Evolutionary conservation across 1,140 invertebrate genomes (phyloP).

Genomic region (Leptonema lineaticorne): DNA sequence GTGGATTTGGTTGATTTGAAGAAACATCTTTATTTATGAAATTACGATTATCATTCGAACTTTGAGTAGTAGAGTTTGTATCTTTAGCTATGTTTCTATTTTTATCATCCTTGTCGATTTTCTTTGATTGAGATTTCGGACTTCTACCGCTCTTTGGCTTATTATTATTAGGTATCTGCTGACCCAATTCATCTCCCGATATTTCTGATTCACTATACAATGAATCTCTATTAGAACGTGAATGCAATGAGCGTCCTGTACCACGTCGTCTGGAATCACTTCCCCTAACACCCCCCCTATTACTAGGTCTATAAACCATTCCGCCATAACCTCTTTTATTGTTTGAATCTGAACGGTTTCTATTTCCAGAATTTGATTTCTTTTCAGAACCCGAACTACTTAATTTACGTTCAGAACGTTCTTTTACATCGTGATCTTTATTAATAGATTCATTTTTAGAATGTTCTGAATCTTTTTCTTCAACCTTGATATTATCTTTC

Average conservation of each 20-base stretch:
- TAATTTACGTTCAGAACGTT: conserved; percentile 53
- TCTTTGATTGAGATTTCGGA: conserved; percentile 52
- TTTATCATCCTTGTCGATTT: conserved; percentile 61
- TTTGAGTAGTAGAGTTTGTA: conserved; percentile 38
- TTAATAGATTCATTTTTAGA: conserved; percentile 16
- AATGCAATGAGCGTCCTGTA: conserved; percentile 48
- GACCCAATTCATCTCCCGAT: conserved; percentile 56
- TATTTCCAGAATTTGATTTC: conserved; percentile 42
- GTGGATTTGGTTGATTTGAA: conserved; percentile 27
- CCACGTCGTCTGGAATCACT: conserved; percentile 51
- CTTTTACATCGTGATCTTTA: conserved; percentile 45
- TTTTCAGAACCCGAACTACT: conserved; percentile 57
- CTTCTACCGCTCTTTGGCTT: conserved; percentile 46
- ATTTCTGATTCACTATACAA: conserved; percentile 57
- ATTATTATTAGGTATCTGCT: conserved; percentile 54
- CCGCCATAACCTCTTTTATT: conserved; percentile 44
- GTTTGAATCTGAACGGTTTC: conserved; percentile 43
- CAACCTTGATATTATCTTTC: conserved; percentile 24
- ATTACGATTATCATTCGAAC: conserved; percentile 45
- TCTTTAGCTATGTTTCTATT: conserved; percentile 49
- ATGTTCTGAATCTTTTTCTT: conserved; percentile 33
- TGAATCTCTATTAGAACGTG: conserved; percentile 42
- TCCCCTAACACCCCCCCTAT: conserved; percentile 51
- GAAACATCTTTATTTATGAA: conserved; percentile 24
- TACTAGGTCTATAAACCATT: conserved; percentile 52